Evolutionary conservation across 2,797 vertebrate species (phyloP).

Genomic region (Pelochelys cantorii): DNA sequence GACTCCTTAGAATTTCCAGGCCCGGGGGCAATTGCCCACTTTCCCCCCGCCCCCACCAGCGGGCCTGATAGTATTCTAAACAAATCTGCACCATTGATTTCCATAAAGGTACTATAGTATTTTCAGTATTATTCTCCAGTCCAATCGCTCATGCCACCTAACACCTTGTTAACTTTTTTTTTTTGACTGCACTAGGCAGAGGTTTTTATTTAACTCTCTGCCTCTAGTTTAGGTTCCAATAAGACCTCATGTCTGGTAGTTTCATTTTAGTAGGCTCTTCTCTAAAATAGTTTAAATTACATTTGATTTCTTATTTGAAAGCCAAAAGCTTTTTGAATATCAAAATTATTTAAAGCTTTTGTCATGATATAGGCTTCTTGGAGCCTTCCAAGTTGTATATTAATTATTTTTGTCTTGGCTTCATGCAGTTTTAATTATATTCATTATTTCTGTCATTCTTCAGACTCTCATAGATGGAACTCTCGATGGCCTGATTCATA

Average conservation of each 20-base stretch:
- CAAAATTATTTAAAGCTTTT: conserved; percentile 47
- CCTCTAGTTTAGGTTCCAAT: background rate
- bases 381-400: conserved; percentile 58
- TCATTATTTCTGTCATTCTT: conserved; percentile 71
- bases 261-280: conserved; percentile 17
- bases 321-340: conserved; percentile 44
- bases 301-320: conserved; percentile 42
- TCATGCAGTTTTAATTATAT: conserved; percentile 73
- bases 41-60: too few relatives aligned
- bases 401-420: conserved; percentile 74
- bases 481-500: conserved; percentile 50
- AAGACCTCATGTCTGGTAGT: conserved; percentile 7
- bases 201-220: background rate
- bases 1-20: too few relatives aligned
- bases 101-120: background rate
- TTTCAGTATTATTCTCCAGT: background rate
- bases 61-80: background rate
- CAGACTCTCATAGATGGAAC: conserved; percentile 54
- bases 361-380: conserved; percentile 45
- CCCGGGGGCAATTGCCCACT: too few relatives aligned
- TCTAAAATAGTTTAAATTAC: conserved; percentile 19
- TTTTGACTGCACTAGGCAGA: background rate
- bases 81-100: background rate
- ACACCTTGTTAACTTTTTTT: conserved; percentile 17
- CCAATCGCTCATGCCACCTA: background rate